Conservation (phyloP, 2,888 invertebrate genomes). For the Acleris laterana region DNA sequence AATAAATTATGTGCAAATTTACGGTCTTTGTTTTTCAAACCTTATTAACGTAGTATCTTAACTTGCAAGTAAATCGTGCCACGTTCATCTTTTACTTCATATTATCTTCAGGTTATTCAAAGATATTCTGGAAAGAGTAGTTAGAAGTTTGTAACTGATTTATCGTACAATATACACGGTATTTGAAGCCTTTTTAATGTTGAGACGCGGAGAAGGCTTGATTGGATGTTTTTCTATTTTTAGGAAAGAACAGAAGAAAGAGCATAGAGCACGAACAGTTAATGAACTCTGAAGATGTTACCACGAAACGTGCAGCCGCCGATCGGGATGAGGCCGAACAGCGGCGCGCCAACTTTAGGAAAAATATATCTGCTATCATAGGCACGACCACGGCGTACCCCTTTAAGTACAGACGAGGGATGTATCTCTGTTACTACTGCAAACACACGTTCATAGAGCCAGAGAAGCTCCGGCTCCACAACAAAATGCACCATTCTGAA, state of each 20-base stretch:
- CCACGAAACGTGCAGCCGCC: constrained; percentile 39
- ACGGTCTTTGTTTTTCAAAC: constrained; percentile 29
- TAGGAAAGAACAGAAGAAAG: constrained; percentile 72
- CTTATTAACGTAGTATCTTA: not conserved
- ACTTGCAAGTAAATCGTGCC: too few relatives aligned
- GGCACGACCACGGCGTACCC: constrained; percentile 73
- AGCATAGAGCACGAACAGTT: constrained; percentile 62
- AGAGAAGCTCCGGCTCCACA: constrained; percentile 71
- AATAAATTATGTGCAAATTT: constrained; percentile 30
- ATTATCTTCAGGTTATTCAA: too few relatives aligned
- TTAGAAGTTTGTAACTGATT: not conserved
- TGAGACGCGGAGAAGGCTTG: constrained; percentile 55
- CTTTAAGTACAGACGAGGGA: constrained; percentile 76
- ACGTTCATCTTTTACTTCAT: too few relatives aligned
- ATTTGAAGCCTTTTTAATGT: constrained; percentile 15
- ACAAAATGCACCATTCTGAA: constrained; percentile 58
- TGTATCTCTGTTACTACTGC: constrained; percentile 74
- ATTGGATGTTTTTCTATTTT: constrained; percentile 80
- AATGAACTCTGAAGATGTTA: constrained; percentile 50
- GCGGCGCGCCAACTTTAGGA: constrained; percentile 68
- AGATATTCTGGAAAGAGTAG: too few relatives aligned
- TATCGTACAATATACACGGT: not conserved
- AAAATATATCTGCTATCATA: constrained; percentile 68
- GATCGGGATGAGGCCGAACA: constrained; percentile 52
- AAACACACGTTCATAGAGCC: constrained; percentile 72